Base-by-base conservation (phyloP, 1,140 invertebrate genomes). In the Metaphire vulgaris region DNA sequence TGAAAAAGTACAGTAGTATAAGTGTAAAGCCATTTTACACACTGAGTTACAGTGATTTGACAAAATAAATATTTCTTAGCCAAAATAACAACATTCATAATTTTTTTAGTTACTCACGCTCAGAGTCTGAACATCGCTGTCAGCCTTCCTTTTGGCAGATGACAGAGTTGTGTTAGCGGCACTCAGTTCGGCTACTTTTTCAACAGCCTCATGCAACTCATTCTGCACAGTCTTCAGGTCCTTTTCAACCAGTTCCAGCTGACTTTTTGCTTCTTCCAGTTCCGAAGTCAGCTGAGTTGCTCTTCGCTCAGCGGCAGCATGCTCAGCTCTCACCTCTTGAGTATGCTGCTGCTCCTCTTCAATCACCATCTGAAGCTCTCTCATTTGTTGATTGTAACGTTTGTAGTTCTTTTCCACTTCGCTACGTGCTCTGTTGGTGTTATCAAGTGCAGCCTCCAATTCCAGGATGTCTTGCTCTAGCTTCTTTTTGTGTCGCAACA, bases 371-470 rank as follows among this genome's bases (percentile, higher is more conserved):
- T 73, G 72, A 21, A 73, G 41, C 26, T 73, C 72, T 16, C 41
- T 33, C 15, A 64, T 41, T 30, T 73, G 72, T 56, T 73, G 72
- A 94, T 98, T 96, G 89, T 98, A 96, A 87, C 88, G 88, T 89
- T 99, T 99, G 88, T 98, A 96, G 89, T 95, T 98, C 91, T 98
- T 99, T 88, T 99, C 97, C 79, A 96, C 93, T 86, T 99, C 97
- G 83, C 95, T 94, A 86, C 97, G 98, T 80, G 94, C 94, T 66
- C 86, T 79, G 80, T 87, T 87, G 72, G 84, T 81, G 74, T 79
- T 81, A 90, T 99, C 97, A 81, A 99, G 89, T 83, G 96, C 96
- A 83, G 99, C 97, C 88, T 99, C 97, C 73, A 99, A 89, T 87
- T 99, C 97, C 86, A 98, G 99, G 89, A 99, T 98, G 89, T 99